phyloP scores from a whole-genome alignment of 2,888 invertebrate genomes.

The Drosophila meridionalis region DNA sequence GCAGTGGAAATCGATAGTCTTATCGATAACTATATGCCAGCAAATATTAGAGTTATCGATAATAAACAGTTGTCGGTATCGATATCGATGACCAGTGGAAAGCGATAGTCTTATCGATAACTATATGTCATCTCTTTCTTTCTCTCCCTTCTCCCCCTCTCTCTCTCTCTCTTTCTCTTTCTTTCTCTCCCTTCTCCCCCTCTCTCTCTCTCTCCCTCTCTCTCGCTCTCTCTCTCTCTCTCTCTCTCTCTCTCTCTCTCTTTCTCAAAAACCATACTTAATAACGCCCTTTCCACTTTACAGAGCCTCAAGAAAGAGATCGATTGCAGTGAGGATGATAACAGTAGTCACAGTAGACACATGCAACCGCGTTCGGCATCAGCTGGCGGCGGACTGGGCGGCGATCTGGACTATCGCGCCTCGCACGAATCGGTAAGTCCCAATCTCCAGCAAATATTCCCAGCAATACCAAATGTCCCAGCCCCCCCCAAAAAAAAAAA shows the following conservation, averaged over 20 bases:
- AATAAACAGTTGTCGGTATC: no score
- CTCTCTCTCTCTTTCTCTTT: no score
- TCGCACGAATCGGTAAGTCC: constrained; percentile 93
- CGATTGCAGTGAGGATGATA: constrained; percentile 91
- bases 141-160: no score
- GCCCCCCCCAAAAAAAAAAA: background rate
- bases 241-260: background rate
- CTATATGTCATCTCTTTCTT: no score
- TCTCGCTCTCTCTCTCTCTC: no score
- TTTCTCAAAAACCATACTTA: background rate
- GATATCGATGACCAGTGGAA: no score
- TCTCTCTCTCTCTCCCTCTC: background rate
- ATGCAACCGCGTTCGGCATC: constrained; percentile 87
- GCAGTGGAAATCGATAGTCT: no score
- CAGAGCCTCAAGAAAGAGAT: constrained; percentile 96
- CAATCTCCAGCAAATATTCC: constrained; percentile 3
- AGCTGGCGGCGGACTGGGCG: constrained; percentile 85
- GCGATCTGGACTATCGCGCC: constrained; percentile 93
- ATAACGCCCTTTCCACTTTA: background rate
- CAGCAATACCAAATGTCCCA: background rate
- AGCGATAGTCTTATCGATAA: no score
- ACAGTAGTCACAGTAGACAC: constrained; percentile 82
- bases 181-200: no score
- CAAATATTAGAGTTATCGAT: no score
- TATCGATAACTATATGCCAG: no score